These are phyloP conservation scores for Pocillopora meandrina DNA, from an alignment of 92 coral and sea anemone genomes.

Conservation along the genomic window DNA sequence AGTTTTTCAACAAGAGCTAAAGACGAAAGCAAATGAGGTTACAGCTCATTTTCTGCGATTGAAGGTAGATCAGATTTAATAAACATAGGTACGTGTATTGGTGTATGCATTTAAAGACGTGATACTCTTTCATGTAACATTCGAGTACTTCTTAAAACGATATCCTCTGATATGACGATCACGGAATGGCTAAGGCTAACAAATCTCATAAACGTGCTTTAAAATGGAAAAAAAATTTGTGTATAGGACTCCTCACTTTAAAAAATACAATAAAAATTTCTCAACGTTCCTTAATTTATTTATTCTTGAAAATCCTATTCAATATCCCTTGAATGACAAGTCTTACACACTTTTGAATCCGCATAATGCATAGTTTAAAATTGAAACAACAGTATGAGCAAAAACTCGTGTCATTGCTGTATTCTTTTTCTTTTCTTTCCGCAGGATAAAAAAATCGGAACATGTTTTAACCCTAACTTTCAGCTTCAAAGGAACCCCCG, in stretches of 20 bases:
- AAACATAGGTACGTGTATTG: background rate
- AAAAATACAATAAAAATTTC: background rate
- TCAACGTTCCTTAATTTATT: background rate
- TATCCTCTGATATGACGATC: too few species aligned
- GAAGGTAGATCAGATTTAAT: background rate
- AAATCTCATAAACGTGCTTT: background rate
- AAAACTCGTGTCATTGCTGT: background rate
- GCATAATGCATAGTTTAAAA: background rate
- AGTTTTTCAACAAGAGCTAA: too few species aligned
- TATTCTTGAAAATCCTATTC: background rate
- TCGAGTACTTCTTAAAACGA: too few species aligned
- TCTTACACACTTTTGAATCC: background rate
- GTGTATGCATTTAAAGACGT: too few species aligned
- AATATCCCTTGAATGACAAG: background rate
- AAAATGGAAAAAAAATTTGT: too few species aligned
- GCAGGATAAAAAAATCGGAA: conserved; percentile 10
- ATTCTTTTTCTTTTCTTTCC: background rate
- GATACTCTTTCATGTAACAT: too few species aligned
- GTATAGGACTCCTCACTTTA: background rate
- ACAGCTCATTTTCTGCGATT: too few species aligned
- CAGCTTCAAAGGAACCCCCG: background rate
- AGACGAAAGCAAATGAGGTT: too few species aligned
- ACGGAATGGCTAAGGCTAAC: background rate
- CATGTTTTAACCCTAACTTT: background rate
- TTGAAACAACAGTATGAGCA: background rate